phyloP scores from a whole-genome alignment of 1,140 invertebrate species.

The Oryctes rhinoceros region DNA sequence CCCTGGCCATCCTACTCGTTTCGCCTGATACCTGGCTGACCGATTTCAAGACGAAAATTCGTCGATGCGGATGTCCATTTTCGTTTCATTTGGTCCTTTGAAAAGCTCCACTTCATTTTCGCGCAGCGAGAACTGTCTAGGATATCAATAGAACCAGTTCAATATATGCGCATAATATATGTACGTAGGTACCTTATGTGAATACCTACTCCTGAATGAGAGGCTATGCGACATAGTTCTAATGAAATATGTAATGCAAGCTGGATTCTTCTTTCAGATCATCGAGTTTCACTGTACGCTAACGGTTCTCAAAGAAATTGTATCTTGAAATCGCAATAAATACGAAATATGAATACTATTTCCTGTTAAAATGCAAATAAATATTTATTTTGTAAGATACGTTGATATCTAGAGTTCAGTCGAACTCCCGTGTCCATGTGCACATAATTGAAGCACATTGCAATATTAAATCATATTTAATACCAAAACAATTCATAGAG shows the following conservation, averaged over 20 bases:
- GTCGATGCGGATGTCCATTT: conserved; percentile 4
- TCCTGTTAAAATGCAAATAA: too few relatives aligned
- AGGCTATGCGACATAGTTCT: background rate
- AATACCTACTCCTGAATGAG: background rate
- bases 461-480: too few relatives aligned
- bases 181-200: background rate
- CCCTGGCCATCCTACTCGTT: conserved; percentile 9
- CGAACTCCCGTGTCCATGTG: too few relatives aligned
- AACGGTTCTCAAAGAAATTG: too few relatives aligned
- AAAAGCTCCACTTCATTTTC: conserved; percentile 6
- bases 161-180: conserved; percentile 26
- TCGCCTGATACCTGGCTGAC: conserved; percentile 25
- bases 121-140: background rate
- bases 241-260: background rate
- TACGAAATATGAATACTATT: too few relatives aligned
- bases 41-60: conserved; percentile 11
- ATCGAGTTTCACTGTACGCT: too few relatives aligned
- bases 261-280: too few relatives aligned
- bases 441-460: too few relatives aligned
- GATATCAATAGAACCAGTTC: conserved; percentile 17
- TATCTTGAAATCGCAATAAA: too few relatives aligned
- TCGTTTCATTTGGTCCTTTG: conserved; percentile 10
- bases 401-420: too few relatives aligned
- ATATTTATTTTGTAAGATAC: too few relatives aligned
- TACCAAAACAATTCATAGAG: too few relatives aligned